phyloP scores from a whole-genome alignment of 2,888 invertebrate genomes.

The Drosophila cracens region DNA sequence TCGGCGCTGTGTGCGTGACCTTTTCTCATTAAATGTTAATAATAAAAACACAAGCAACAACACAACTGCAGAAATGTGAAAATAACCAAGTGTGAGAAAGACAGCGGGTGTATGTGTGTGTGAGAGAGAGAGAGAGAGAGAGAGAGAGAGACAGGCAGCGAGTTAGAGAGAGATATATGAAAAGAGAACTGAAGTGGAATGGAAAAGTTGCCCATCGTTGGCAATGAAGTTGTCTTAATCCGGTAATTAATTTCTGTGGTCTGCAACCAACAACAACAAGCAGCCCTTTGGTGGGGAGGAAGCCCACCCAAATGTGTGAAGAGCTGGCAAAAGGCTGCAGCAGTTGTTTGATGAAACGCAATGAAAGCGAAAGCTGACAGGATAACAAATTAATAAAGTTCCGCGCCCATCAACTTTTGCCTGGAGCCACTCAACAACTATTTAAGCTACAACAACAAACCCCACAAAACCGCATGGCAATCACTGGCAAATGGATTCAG shows the following conservation, averaged over 20 bases:
- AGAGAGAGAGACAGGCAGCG: background rate
- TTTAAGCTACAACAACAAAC: conserved; percentile 22
- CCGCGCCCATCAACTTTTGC: conserved; percentile 52
- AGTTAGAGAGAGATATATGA: background rate
- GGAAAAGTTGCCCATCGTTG: conserved; percentile 16
- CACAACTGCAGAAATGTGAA: conserved; percentile 46
- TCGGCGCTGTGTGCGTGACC: conserved; percentile 69
- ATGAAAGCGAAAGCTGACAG: conserved; percentile 72
- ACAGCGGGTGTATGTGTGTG: background rate
- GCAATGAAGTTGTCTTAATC: conserved; percentile 79
- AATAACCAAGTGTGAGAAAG: conserved; percentile 35
- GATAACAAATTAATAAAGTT: conserved; percentile 79
- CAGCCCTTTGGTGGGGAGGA: background rate
- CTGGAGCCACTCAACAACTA: conserved; percentile 40
- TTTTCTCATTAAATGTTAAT: conserved; percentile 79
- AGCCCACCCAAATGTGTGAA: background rate
- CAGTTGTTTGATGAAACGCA: conserved; percentile 56
- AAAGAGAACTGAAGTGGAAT: background rate
- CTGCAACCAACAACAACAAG: conserved; percentile 16
- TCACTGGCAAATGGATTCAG: conserved; percentile 8
- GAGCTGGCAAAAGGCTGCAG: conserved; percentile 16
- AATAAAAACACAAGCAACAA: conserved; percentile 54
- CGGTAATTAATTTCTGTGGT: conserved; percentile 80
- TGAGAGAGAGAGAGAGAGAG: background rate
- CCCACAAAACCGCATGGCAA: conserved; percentile 7